Percentiles rank a stretch among this genome's conserved stretches.
phyloP scores from a whole-genome alignment of 37 sponge, comb jelly and placozoan genomes.

The Dysidea cf. avara region DNA sequence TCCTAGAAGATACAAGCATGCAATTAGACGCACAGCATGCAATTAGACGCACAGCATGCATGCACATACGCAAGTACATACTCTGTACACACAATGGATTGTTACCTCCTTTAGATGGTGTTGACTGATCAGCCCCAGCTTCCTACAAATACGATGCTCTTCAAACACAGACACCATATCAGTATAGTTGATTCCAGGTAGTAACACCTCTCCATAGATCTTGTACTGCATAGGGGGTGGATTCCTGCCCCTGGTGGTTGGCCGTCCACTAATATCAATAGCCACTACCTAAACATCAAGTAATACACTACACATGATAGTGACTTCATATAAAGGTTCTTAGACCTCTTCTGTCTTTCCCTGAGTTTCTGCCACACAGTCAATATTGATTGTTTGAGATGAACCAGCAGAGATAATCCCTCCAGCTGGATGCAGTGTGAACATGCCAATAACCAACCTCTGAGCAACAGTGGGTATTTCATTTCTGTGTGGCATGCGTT shows the following conservation, averaged over 20 bases:
- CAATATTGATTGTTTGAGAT: slow-evolving; percentile 74
- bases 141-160: slow-evolving; percentile 89
- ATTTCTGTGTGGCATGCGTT: slow-evolving; percentile 33
- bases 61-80: not conserved
- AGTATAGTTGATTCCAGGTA: slow-evolving; percentile 77
- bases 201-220: slow-evolving; percentile 80
- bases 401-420: slow-evolving; percentile 74
- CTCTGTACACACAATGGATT: not conserved
- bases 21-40: not conserved
- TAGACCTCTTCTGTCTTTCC: slow-evolving; percentile 76
- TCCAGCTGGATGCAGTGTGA: slow-evolving; percentile 81
- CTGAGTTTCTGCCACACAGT: slow-evolving; percentile 81
- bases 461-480: slow-evolving; percentile 68
- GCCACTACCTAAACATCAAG: slow-evolving; percentile 25
- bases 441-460: slow-evolving; percentile 81
- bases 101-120: slow-evolving; percentile 50
- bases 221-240: slow-evolving; percentile 69
- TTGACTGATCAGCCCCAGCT: slow-evolving; percentile 64
- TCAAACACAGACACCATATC: slow-evolving; percentile 88
- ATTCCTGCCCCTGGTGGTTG: slow-evolving; percentile 10
- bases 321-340: no score
- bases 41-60: not conserved
- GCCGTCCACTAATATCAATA: slow-evolving; percentile 87
- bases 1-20: slow-evolving; percentile 12
- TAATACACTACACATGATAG: slow-evolving; percentile 1